phyloP scores from a whole-genome alignment of 2,888 invertebrate species.

The Brachylomia viminalis region DNA sequence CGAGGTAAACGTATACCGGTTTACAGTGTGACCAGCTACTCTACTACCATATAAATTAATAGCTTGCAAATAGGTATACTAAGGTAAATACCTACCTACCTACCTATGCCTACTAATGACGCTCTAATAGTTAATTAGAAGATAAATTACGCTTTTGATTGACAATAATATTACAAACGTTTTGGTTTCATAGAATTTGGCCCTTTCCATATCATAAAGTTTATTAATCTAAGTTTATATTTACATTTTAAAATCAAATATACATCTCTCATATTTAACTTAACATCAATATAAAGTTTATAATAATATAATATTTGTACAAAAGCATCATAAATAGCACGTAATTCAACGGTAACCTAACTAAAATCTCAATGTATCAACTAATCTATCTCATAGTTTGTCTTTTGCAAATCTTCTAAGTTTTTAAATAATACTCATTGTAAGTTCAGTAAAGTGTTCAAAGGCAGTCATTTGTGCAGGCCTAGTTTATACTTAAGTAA shows the following conservation, averaged over 20 bases:
- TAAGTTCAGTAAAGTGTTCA: constrained; percentile 20
- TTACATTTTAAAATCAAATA: constrained; percentile 65
- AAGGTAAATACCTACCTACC: constrained; percentile 16
- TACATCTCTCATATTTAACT: constrained; percentile 64
- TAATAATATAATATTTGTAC: constrained; percentile 61
- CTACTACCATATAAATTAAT: constrained; percentile 33
- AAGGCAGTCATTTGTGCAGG: constrained; percentile 20
- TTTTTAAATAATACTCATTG: constrained; percentile 46
- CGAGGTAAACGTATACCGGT: constrained; percentile 22
- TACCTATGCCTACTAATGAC: constrained; percentile 5
- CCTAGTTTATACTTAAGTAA: constrained; percentile 26
- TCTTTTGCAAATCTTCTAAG: constrained; percentile 13
- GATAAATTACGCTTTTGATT: constrained; percentile 20
- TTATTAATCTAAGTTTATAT: constrained; percentile 53
- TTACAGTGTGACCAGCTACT: constrained; percentile 45
- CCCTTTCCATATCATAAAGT: constrained; percentile 25
- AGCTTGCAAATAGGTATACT: constrained; percentile 34
- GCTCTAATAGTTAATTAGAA: constrained; percentile 17
- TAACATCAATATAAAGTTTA: constrained; percentile 62
- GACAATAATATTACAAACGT: constrained; percentile 21
- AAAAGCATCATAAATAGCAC: constrained; percentile 64
- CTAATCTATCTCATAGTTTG: constrained; percentile 29
- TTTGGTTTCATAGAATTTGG: constrained; percentile 36
- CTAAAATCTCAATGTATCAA: constrained; percentile 59
- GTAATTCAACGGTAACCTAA: constrained; percentile 39